These are phyloP conservation scores for Leucania comma DNA, from an alignment of 2,888 invertebrate species.

Conservation along the genomic window DNA sequence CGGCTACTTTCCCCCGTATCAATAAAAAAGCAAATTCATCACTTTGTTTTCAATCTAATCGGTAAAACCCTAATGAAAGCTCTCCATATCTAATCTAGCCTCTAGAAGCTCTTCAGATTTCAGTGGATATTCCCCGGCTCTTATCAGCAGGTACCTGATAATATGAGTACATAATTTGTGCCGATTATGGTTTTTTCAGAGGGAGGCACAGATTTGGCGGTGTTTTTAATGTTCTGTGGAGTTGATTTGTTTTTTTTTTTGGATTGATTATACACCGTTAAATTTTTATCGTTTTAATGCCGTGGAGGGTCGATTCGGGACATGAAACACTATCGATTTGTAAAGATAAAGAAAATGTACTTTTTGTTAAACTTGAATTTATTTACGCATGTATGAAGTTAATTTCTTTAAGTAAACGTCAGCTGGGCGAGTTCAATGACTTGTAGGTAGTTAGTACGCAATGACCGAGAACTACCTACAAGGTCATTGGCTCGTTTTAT, in stretches of 20 bases:
- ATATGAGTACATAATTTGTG: conserved; percentile 31
- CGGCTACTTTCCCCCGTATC: conserved; percentile 14
- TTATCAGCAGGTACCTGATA: conserved; percentile 39
- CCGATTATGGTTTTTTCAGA: conserved; percentile 40
- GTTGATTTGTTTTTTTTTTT: background rate
- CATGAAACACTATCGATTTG: too few relatives aligned
- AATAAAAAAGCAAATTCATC: conserved; percentile 26
- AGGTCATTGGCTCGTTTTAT: too few relatives aligned
- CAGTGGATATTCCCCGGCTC: conserved; percentile 34
- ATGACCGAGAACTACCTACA: too few relatives aligned
- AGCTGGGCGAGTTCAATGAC: too few relatives aligned
- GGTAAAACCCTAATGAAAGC: conserved; percentile 30
- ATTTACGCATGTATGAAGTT: too few relatives aligned
- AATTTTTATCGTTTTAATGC: too few relatives aligned
- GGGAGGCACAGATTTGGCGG: conserved; percentile 6
- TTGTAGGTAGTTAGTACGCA: too few relatives aligned
- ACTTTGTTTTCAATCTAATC: conserved; percentile 50
- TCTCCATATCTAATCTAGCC: conserved; percentile 31
- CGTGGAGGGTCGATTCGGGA: too few relatives aligned
- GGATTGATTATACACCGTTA: too few relatives aligned
- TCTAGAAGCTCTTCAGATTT: conserved; percentile 38
- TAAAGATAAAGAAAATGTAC: too few relatives aligned
- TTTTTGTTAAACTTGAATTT: too few relatives aligned
- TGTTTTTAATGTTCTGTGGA: conserved; percentile 17
- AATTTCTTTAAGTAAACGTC: too few relatives aligned